A percentile compares a stretch with the other conserved stretches of the same genome.
Evolutionary conservation across 2,113 vertebrate species (phyloP).

Genomic region (Panurus biarmicus): DNA sequence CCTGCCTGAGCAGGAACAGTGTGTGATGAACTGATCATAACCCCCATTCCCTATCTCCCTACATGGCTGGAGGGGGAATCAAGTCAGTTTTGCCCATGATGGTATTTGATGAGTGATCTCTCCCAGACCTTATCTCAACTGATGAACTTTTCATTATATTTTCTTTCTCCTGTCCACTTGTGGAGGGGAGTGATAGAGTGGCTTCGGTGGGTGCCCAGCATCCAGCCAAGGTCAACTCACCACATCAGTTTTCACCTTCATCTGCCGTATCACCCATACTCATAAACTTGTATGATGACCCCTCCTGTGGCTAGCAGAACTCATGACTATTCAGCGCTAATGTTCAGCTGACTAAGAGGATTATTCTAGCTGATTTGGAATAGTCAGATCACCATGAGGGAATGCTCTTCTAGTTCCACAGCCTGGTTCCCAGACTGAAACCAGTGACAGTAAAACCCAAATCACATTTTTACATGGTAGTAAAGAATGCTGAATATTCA

Average conservation of each 20-base stretch:
- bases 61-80: not conserved
- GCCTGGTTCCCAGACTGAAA: not conserved
- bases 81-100: not conserved
- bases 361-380: not conserved
- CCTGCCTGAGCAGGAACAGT: not conserved
- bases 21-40: not conserved
- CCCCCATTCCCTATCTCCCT: not conserved
- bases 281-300: not conserved
- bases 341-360: not conserved
- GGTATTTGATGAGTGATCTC: not conserved
- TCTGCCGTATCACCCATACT: not conserved
- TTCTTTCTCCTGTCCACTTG: not conserved
- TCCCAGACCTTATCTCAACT: not conserved
- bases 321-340: not conserved
- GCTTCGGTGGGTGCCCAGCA: not conserved
- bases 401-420: not conserved
- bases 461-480: not conserved
- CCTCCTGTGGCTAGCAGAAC: not conserved
- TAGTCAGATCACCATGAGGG: not conserved
- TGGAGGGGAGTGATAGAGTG: rapidly evolving
- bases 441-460: not conserved
- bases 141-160: not conserved
- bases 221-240: not conserved
- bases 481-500: not conserved
- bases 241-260: not conserved